phyloP scores from a whole-genome alignment of 1,140 invertebrate genomes.

The Lycorma delicatula region DNA sequence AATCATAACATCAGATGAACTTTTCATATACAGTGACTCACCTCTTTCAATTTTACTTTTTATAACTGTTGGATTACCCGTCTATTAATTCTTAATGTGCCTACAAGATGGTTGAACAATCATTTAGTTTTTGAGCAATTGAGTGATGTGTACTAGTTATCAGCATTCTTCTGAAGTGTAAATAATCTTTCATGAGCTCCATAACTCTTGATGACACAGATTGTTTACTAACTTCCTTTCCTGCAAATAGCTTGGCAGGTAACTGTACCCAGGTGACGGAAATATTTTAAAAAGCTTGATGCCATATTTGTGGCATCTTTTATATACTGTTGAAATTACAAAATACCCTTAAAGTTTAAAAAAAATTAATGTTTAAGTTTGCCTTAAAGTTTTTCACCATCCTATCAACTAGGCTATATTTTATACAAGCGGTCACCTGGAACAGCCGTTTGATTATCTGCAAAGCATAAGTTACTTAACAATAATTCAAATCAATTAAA shows the following conservation, averaged over 20 bases:
- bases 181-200: not conserved
- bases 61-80: not conserved
- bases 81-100: not conserved
- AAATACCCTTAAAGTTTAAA: constrained; percentile 30
- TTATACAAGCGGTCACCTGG: not conserved
- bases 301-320: constrained; percentile 31
- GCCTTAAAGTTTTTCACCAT: constrained; percentile 11
- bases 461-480: not conserved
- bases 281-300: constrained; percentile 27
- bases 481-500: not conserved
- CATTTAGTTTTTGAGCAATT: constrained; percentile 2
- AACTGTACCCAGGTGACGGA: constrained; percentile 24
- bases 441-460: not conserved
- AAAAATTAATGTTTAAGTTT: constrained; percentile 29
- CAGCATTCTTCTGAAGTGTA: not conserved
- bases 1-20: not conserved
- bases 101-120: not conserved
- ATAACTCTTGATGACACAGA: not conserved
- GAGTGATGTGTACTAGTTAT: not conserved
- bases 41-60: not conserved
- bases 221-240: constrained; percentile 13
- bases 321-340: constrained; percentile 35
- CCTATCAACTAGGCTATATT: constrained; percentile 1
- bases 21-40: not conserved
- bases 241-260: constrained; percentile 25